These are phyloP conservation scores for Acipenser oxyrinchus DNA, from an alignment of 2,797 vertebrate species.

Conservation along the genomic window DNA sequence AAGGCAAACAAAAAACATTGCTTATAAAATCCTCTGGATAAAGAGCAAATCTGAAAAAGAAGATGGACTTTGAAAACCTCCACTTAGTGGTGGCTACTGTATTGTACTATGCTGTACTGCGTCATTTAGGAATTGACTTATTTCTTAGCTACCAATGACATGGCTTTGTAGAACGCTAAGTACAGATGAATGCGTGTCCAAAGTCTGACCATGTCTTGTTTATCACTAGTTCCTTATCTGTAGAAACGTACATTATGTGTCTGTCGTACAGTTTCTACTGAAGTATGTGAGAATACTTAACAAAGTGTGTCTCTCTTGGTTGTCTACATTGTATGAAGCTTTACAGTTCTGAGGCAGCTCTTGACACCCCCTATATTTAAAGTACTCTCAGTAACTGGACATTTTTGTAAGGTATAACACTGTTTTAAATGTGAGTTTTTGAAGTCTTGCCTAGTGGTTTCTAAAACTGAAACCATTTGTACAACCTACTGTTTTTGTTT, in stretches of 20 bases:
- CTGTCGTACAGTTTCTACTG: neutral
- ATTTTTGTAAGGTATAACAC: too few species aligned
- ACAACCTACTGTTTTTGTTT: too few species aligned
- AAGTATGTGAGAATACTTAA: neutral
- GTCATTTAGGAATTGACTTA: neutral
- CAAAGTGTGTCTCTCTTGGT: neutral
- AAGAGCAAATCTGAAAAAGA: neutral
- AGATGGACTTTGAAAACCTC: neutral
- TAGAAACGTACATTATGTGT: neutral
- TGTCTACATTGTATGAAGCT: neutral
- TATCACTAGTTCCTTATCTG: neutral
- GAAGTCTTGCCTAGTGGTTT: too few species aligned
- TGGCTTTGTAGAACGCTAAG: neutral
- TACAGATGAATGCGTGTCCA: neutral
- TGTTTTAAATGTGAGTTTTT: too few species aligned
- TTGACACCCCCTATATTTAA: too few species aligned
- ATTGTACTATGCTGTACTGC: neutral
- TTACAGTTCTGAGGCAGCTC: slow-evolving; percentile 1
- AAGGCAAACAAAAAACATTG: neutral
- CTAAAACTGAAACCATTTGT: too few species aligned
- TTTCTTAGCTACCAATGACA: neutral
- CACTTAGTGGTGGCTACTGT: neutral
- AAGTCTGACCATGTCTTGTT: neutral
- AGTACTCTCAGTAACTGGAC: too few species aligned
- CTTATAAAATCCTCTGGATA: too few species aligned